A percentile compares a stretch with the other conserved stretches of the same genome.
phyloP scores from a whole-genome alignment of 1,140 invertebrate genomes.

The Cydia amplana region DNA sequence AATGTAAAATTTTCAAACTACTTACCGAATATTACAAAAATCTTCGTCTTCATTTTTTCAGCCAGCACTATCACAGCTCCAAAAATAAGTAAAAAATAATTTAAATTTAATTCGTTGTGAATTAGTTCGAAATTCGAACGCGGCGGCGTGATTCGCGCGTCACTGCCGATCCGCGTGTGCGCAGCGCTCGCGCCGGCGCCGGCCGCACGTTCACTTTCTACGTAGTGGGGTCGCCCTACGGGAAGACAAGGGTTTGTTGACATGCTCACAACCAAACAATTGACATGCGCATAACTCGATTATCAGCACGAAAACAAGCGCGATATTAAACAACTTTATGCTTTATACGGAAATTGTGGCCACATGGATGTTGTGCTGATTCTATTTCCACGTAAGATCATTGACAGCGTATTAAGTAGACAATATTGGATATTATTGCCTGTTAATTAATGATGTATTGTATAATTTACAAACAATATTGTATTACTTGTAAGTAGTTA shows the following conservation, averaged over 20 bases:
- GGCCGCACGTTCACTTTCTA: constrained; percentile 64
- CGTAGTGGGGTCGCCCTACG: constrained; percentile 55
- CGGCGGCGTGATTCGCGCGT: constrained; percentile 61
- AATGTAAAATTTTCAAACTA: constrained; percentile 32
- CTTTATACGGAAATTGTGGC: neutral
- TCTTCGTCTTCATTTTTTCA: constrained; percentile 52
- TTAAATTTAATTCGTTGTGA: constrained; percentile 7
- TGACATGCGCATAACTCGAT: constrained; percentile 30
- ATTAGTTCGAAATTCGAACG: constrained; percentile 39
- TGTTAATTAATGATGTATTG: neutral
- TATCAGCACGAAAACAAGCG: constrained; percentile 22
- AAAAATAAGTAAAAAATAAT: constrained; percentile 27
- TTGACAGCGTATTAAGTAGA: neutral
- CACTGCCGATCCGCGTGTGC: constrained; percentile 59
- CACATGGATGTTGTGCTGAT: neutral
- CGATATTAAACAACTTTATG: neutral
- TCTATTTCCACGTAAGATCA: neutral
- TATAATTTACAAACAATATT: neutral
- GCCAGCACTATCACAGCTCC: constrained; percentile 15
- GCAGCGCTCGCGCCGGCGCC: constrained; percentile 43
- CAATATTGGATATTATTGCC: neutral
- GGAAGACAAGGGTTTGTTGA: constrained; percentile 65
- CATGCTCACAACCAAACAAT: constrained; percentile 48
- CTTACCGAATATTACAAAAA: constrained; percentile 59
- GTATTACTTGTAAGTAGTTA: too few species aligned